Base-by-base conservation (phyloP, 1,140 invertebrate species). In the Panulirus ornatus region DNA sequence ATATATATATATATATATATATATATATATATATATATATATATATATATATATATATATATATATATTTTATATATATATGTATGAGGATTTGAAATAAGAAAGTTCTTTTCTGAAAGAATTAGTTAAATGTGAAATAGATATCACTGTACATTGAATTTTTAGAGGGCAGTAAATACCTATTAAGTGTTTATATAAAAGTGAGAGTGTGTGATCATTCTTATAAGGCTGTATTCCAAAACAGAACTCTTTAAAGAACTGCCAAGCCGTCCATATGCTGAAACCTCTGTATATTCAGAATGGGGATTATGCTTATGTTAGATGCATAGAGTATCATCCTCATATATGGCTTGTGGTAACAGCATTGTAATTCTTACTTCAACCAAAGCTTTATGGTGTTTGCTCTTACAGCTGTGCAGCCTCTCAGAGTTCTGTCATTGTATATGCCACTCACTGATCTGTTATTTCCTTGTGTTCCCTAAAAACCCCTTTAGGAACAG, bases 401-500 rank as follows among this genome's bases (percentile, higher is more conserved):
- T 66, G n/a, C 58, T 19, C 19, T 27, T 22, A 66, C 58, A 66
- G 58, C 30, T 27, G 30, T 22, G 58, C 58, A 66, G n/a, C n/a
- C 30, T 66, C 58, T 66, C 2, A 76, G n/a, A 66, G 27, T 44
- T 78, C 51, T 88, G 40, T 44, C n/a, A 79, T 81, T 66, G 54
- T 58, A 30, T 81, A 51, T 19, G 40, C 14, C 30, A 40, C 22
- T 47, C 42, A 66, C 44, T 88, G 16, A 40, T 36, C 36, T 78
- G 0, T 14, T 1, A 5, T 40, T 42, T 76, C n/a, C 71, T 83
- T 38, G 19, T 81, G 40, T 84, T 54, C 78, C 86, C 81, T 78
- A 76, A 40, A 85, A 70, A 54, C 76, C 66, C 73, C 51, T 58
- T n/a, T 70, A 91, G 91, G 88, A 90, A 78, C 85, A 92, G 66